phyloP scores from a whole-genome alignment of 2,797 vertebrate species.

The Lerista edwardsae region DNA sequence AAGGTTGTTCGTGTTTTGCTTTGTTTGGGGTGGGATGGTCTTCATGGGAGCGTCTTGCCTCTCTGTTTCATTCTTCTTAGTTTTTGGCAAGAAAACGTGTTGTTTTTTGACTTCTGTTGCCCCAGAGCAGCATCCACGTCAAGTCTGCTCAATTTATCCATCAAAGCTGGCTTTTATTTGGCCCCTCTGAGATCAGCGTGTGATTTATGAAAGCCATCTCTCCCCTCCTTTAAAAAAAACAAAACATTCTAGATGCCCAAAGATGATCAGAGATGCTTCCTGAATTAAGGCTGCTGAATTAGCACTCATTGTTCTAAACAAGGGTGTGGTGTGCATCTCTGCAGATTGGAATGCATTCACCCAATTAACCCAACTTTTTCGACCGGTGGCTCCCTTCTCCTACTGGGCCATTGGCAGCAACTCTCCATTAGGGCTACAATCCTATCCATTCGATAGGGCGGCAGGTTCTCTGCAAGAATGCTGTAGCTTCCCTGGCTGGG shows the following conservation, averaged over 20 bases:
- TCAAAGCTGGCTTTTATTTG: background rate
- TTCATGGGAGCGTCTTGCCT: background rate
- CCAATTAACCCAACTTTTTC: background rate
- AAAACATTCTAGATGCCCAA: background rate
- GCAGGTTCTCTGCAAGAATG: no score
- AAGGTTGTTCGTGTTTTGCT: conserved; percentile 20
- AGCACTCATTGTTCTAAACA: conserved; percentile 7
- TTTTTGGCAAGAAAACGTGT: no score
- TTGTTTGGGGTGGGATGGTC: no score
- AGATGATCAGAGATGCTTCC: conserved; percentile 11
- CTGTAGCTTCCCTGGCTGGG: no score
- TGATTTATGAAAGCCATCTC: background rate
- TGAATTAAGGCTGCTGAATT: background rate
- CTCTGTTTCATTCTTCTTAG: background rate
- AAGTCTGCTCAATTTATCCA: background rate
- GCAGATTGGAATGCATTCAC: background rate
- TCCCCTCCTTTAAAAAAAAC: background rate
- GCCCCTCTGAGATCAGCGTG: background rate
- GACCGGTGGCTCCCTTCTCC: no score
- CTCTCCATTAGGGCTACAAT: no score
- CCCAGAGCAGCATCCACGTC: background rate
- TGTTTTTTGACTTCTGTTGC: background rate
- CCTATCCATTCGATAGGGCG: no score
- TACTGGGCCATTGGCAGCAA: no score
- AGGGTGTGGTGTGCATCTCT: background rate